A percentile compares a stretch with the other conserved stretches of the same genome.
These are phyloP conservation scores for Euzophera pinguis DNA, from an alignment of 2,888 invertebrate genomes.

Conservation along the genomic window DNA sequence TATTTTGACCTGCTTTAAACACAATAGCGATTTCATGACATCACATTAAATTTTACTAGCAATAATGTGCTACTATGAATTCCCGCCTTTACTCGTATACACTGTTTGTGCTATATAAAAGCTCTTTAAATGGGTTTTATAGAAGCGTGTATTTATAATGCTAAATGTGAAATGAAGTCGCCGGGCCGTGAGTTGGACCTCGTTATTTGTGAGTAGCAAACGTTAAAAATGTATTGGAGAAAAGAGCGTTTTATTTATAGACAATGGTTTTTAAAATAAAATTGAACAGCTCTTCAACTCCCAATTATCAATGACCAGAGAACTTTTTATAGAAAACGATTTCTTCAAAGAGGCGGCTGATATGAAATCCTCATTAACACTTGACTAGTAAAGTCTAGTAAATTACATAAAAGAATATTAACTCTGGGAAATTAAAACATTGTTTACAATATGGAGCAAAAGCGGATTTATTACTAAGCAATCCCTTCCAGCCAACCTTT, in stretches of 20 bases:
- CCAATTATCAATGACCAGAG: too few species aligned
- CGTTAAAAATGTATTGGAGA: not conserved
- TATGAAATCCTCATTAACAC: too few species aligned
- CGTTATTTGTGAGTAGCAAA: slow-evolving; percentile 4
- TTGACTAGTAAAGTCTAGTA: too few species aligned
- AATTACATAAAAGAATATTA: too few species aligned
- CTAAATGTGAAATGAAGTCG: slow-evolving; percentile 2
- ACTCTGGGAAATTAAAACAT: too few species aligned
- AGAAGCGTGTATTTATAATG: slow-evolving; percentile 7
- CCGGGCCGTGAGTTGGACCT: slow-evolving; percentile 2
- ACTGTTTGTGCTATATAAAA: slow-evolving; percentile 5
- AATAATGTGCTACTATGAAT: slow-evolving; percentile 8
- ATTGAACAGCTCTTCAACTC: too few species aligned
- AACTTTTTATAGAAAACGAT: too few species aligned
- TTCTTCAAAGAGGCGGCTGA: too few species aligned
- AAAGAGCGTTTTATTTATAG: not conserved
- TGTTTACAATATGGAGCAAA: too few species aligned
- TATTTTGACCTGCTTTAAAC: too few species aligned
- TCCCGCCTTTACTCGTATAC: slow-evolving; percentile 4
- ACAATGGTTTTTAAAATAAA: too few species aligned
- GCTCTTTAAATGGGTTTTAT: slow-evolving; percentile 9
- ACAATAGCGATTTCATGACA: slow-evolving; percentile 5
- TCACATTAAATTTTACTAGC: slow-evolving; percentile 1
- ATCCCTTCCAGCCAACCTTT: not conserved
- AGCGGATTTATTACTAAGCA: not conserved